These are phyloP conservation scores for Phyllostomus discolor DNA, from an alignment of 2,113 vertebrate genomes.

Conservation along the genomic window DNA sequence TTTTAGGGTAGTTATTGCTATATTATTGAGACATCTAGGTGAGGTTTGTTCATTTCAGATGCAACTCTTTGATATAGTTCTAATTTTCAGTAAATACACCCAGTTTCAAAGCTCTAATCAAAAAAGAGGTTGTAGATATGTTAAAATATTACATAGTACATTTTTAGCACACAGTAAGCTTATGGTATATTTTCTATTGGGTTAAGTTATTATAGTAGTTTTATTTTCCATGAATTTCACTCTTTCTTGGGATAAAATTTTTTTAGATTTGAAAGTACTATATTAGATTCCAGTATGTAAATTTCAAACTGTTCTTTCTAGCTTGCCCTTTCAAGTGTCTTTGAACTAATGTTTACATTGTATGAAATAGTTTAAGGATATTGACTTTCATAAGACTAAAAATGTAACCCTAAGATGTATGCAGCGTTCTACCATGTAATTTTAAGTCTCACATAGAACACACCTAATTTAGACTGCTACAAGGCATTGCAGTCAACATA, in stretches of 20 bases:
- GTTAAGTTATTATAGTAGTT: neutral
- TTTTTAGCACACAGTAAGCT: neutral
- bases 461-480: neutral
- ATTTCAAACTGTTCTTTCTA: neutral
- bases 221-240: neutral
- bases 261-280: neutral
- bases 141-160: neutral
- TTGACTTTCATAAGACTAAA: conserved; percentile 2
- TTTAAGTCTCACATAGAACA: neutral
- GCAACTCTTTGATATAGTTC: neutral
- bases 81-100: neutral
- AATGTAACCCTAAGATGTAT: neutral
- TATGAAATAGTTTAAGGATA: neutral
- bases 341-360: neutral
- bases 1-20: neutral
- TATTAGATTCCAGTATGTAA: neutral
- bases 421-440: neutral
- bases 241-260: neutral
- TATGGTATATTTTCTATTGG: neutral
- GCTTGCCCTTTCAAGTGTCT: neutral
- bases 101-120: neutral
- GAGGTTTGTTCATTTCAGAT: neutral
- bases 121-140: neutral
- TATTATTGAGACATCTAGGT: neutral
- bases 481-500: neutral